These are phyloP conservation scores for Gymnoscopelus braueri DNA, from an alignment of 2,797 vertebrate genomes.

Conservation along the genomic window DNA sequence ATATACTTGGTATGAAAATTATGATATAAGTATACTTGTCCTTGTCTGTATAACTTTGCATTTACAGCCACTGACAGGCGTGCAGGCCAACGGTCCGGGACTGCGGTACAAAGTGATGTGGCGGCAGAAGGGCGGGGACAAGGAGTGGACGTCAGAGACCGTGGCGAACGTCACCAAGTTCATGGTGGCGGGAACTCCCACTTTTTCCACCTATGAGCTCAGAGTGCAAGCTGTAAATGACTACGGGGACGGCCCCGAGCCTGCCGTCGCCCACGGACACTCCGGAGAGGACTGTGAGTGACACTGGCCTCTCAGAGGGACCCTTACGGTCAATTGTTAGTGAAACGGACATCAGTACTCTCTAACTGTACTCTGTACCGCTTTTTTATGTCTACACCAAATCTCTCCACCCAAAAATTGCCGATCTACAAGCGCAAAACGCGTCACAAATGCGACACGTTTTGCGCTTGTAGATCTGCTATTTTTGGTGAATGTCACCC, in stretches of 20 bases:
- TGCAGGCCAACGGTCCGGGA: conserved; percentile 93
- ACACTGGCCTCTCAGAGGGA: neutral
- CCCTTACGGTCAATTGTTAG: neutral
- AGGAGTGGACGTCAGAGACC: conserved; percentile 87
- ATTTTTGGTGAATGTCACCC: no score
- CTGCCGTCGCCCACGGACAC: conserved; percentile 83
- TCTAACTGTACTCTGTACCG: no score
- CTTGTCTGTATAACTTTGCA: conserved; percentile 21
- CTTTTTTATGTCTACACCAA: no score
- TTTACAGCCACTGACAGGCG: conserved; percentile 87
- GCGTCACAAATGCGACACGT: no score
- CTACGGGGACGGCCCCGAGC: conserved; percentile 87
- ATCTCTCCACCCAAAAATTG: no score
- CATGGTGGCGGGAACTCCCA: conserved; percentile 92
- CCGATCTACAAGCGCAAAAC: no score
- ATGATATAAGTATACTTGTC: no score
- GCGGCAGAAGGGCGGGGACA: conserved; percentile 89
- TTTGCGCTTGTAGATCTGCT: no score
- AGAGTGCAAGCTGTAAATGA: conserved; percentile 94
- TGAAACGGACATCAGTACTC: no score
- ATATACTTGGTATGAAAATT: no score
- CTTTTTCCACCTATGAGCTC: conserved; percentile 92
- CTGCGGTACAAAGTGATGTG: conserved; percentile 95
- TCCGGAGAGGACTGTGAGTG: conserved; percentile 98
- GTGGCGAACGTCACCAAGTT: conserved; percentile 94